Base-by-base conservation (phyloP, 2,888 invertebrate species). In the Pyrocoelia pectoralis region DNA sequence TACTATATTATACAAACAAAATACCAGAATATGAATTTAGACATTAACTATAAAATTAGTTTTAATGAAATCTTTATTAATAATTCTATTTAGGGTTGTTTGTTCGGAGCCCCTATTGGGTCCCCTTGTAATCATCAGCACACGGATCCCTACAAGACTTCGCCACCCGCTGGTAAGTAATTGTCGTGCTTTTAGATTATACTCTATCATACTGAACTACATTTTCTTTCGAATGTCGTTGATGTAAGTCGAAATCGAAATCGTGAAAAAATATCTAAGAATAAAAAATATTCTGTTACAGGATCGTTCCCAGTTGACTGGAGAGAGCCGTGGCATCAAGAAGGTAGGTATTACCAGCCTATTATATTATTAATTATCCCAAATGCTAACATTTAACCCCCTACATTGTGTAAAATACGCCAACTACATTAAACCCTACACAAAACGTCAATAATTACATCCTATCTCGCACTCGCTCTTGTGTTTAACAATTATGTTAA, bases 241-340 rank as follows among this genome's bases (percentile, higher is more conserved):
- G n/a, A 33, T 33, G 33, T 8, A n/a, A 41, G 53, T 18, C 46
- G 14, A n/a, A 17, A 17, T 17, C 9, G 46, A 18, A 46, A 4
- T 5, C 17, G 1, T 55, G 14, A 18, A 43, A 40, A 56, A 28
- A 10, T 13, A 48, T 9, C 15, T 55, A 52, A 19, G 52, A 38
- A 46, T 41, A 56, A 60, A 50, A 33, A 13, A 29, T 17, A n/a
- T 33, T 29, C 60, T 74, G 70, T 79, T 78, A 69, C 76, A 80
- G 79, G 77, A 62, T 71, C 76, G 72, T 79, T 80, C 79, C 79
- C 81, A 65, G 73, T 73, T 73, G 81, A 81, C 71, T 81, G 81
- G 80, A 76, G 80, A 76, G 81, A 81, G 72, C 73, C 80, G 76
- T 81, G 81, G 81, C 80, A 80, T 77, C 81, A 81, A 80, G 81